phyloP scores from a whole-genome alignment of 2,113 vertebrate genomes.

The Bubo bubo region DNA sequence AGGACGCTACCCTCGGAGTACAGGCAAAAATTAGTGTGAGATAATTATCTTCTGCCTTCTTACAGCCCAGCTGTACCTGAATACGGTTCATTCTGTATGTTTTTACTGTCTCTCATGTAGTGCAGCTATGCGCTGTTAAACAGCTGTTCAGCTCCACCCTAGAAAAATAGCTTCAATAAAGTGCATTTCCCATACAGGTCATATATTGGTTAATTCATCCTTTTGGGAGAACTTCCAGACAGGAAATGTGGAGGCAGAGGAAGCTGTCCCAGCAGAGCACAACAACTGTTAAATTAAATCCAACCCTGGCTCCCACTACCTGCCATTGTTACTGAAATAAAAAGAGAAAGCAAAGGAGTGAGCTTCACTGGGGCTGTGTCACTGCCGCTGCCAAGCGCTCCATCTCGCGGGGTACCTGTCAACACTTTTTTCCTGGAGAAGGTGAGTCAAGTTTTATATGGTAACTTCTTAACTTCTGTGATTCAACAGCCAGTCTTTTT shows the following conservation, averaged over 20 bases:
- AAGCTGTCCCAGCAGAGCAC: conserved; percentile 35
- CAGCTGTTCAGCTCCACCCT: conserved; percentile 52
- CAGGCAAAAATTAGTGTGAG: neutral
- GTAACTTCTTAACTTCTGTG: neutral
- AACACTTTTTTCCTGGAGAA: neutral
- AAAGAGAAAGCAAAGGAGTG: neutral
- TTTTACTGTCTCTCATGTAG: neutral
- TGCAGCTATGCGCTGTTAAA: conserved; percentile 10
- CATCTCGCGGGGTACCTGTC: neutral
- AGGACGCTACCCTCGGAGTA: neutral
- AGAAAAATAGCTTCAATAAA: conserved; percentile 58
- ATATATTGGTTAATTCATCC: conserved; percentile 56
- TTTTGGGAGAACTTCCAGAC: conserved; percentile 45
- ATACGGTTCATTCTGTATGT: neutral
- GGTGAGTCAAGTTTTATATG: neutral
- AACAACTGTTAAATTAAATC: conserved; percentile 13
- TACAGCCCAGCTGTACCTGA: neutral
- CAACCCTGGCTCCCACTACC: conserved; percentile 11
- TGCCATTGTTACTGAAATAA: neutral
- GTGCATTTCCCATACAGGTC: conserved; percentile 41
- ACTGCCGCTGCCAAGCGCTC: neutral
- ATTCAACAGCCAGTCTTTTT: neutral
- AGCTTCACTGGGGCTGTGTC: rapidly evolving
- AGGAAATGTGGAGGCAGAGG: conserved; percentile 57
- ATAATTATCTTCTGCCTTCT: neutral